These are phyloP conservation scores for Gymnogyps californianus DNA, from an alignment of 2,113 vertebrate species.

Conservation along the genomic window DNA sequence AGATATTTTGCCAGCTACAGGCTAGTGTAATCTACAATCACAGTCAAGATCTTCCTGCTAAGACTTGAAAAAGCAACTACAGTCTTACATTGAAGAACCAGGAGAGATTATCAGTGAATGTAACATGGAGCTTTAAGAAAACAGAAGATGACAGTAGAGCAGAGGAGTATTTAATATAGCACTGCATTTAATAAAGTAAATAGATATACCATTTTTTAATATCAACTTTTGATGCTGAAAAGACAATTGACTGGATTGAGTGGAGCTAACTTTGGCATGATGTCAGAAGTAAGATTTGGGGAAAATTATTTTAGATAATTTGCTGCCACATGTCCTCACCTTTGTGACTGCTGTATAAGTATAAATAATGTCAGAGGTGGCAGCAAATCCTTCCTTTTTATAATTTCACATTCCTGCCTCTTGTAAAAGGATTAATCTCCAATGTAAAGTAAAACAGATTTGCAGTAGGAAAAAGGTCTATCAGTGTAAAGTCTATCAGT, in stretches of 20 bases:
- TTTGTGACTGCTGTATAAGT: neutral
- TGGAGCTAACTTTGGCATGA: neutral
- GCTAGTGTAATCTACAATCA: neutral
- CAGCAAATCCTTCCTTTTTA: neutral
- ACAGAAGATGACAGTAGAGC: neutral
- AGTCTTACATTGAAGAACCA: neutral
- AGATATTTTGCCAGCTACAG: neutral
- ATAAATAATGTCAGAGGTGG: neutral
- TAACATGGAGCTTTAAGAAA: neutral
- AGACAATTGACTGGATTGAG: neutral
- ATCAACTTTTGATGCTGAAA: neutral
- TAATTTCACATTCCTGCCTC: neutral
- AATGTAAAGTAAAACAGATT: neutral
- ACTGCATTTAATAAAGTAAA: neutral
- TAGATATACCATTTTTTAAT: neutral
- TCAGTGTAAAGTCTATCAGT: neutral
- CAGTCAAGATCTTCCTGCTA: neutral
- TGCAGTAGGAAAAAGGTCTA: neutral
- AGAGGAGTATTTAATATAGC: neutral
- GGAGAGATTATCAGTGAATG: neutral
- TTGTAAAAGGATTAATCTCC: neutral
- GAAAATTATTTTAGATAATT: neutral
- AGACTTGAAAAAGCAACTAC: neutral
- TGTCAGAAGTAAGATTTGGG: neutral
- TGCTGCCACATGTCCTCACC: neutral